Evolutionary conservation across 2,797 vertebrate species (phyloP), one percentile per base, ranked within the genome.

Genomic region (Lindbergichthys nudifrons): DNA sequence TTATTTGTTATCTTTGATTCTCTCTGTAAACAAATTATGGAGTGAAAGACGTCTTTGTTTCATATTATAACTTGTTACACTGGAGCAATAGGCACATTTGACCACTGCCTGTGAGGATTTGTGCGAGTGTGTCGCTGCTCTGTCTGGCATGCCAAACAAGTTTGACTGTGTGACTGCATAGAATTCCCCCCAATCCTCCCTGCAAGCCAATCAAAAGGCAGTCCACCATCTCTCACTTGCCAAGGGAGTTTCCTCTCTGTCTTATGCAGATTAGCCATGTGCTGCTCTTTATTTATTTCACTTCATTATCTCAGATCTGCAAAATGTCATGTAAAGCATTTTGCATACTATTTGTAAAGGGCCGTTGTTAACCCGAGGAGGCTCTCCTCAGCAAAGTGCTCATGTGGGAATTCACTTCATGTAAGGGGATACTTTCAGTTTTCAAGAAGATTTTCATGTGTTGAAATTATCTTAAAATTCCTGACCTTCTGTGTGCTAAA

Each of bases 201-300:
- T 86, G 91, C 94, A 95, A 92, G 87, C 93, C 93, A 95, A 94
- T 94, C 92, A 94, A 95, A 95, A 95, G 93, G 92, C 93, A 87
- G 92, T 95, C 96, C 94, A 95, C 94, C 94, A 92, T 94, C 95
- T 95, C 95, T 95, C 95, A 95, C 90, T 95, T 94, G 95, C 96
- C 96, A 96, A 96, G 95, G 93, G 95, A 88, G 94, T 96, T 87
- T 95, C 96, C 95, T 95, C 95, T 96, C 95, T 95, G 95, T 94
- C 95, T 96, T 96, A 98, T 98, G 97, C 96, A 98, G 97, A 99
- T 99, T 95, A 98, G 97, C 97, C 97, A 97, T 97, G 97, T 98
- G 98, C 96, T 95, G 92, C 94, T 93, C 87, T 95, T 36, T 95
- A 96, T 96, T 94, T 96, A 95, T 96, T 96, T 95, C 91, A 95